phyloP scores from a whole-genome alignment of 2,113 vertebrate species.

The Scophthalmus maximus region DNA sequence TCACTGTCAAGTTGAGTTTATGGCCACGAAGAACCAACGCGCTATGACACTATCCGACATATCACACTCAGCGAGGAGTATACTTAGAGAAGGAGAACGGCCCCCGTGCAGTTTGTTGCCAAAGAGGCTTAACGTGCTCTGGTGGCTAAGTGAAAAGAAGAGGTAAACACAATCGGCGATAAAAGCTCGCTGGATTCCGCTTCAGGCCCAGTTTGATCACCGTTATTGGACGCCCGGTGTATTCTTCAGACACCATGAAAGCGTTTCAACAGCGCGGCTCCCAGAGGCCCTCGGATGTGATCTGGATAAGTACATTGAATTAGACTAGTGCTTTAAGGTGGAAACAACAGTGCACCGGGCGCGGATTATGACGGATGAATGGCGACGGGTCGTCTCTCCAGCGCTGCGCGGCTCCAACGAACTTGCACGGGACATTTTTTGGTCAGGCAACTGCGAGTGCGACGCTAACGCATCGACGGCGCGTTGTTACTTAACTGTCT shows the following conservation, averaged over 20 bases:
- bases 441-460: conserved; percentile 70
- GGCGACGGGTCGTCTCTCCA: conserved; percentile 75
- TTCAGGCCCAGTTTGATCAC: conserved; percentile 49
- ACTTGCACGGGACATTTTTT: conserved; percentile 59
- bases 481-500: conserved; percentile 65
- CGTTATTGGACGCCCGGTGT: conserved; percentile 24
- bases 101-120: not conserved
- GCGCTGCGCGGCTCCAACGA: conserved; percentile 34
- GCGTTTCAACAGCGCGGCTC: conserved; percentile 30
- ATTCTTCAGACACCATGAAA: conserved; percentile 35
- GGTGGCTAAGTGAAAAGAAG: conserved; percentile 26
- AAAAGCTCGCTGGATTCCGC: conserved; percentile 38
- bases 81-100: not conserved
- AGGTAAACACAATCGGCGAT: conserved; percentile 30
- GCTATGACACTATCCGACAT: conserved; percentile 35
- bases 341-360: conserved; percentile 54
- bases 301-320: conserved; percentile 70
- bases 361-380: conserved; percentile 66
- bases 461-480: conserved; percentile 70
- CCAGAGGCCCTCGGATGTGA: conserved; percentile 59
- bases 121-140: not conserved
- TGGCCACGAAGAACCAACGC: not conserved
- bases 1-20: conserved; percentile 37
- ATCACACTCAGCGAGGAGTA: not conserved
- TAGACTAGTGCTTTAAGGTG: conserved; percentile 76